A percentile compares a stretch with the other conserved stretches of the same genome.
These are phyloP conservation scores for Pollicipes pollicipes DNA, from an alignment of 1,140 invertebrate genomes.

Conservation along the genomic window DNA sequence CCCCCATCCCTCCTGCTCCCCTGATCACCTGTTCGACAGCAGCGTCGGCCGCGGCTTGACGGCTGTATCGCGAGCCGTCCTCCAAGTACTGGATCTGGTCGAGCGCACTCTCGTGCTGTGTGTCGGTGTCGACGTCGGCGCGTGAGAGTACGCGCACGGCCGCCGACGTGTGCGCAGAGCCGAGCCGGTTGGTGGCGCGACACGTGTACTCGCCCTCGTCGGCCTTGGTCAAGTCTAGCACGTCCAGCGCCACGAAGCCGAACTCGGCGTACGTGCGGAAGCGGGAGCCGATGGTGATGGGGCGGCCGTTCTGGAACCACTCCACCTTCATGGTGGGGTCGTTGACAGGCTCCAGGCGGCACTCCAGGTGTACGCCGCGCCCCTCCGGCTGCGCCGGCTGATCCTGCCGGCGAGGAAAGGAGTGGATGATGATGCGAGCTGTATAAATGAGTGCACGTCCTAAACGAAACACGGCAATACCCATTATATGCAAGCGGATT, in stretches of 20 bases:
- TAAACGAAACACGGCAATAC: too few species aligned
- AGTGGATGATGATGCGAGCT: too few species aligned
- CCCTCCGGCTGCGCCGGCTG: conserved; percentile 42
- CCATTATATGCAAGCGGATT: too few species aligned
- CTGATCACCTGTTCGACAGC: conserved; percentile 24
- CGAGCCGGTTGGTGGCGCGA: conserved; percentile 77
- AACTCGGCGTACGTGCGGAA: conserved; percentile 91
- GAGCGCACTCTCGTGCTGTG: conserved; percentile 82
- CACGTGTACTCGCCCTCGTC: conserved; percentile 91
- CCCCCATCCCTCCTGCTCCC: too few species aligned
- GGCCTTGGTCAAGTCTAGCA: conserved; percentile 61
- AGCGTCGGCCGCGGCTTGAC: conserved; percentile 33
- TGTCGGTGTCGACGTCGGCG: conserved; percentile 77
- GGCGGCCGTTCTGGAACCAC: conserved; percentile 88
- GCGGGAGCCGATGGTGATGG: conserved; percentile 44
- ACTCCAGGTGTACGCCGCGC: conserved; percentile 82
- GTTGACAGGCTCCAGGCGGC: conserved; percentile 76
- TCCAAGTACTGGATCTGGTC: conserved; percentile 90
- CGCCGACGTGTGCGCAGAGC: conserved; percentile 74
- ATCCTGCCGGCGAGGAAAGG: too few species aligned
- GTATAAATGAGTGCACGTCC: too few species aligned
- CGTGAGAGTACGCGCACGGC: conserved; percentile 59
- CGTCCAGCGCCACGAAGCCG: conserved; percentile 77
- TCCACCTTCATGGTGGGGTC: conserved; percentile 90
- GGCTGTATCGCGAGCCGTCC: conserved; percentile 52